Conservation (phyloP, 2,797 vertebrate species). For the Tadarida brasiliensis region DNA sequence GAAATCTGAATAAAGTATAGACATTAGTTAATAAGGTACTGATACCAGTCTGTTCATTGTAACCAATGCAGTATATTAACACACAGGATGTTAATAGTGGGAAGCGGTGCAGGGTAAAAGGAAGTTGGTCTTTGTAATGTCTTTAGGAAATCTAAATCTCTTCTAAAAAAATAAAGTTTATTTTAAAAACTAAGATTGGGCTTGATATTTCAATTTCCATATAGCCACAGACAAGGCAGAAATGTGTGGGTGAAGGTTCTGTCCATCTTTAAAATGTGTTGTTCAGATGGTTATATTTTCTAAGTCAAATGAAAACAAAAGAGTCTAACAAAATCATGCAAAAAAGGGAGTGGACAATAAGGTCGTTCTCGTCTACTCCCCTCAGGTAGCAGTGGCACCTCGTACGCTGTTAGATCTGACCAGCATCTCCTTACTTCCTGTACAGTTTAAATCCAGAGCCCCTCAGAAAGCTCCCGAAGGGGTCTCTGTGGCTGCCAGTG, state of each 20-base stretch:
- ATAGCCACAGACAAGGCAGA: not conserved
- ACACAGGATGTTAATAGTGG: not conserved
- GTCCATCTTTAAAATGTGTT: not conserved
- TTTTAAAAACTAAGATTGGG: slow-evolving; percentile 9
- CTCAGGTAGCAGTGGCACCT: not conserved
- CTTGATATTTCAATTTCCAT: not conserved
- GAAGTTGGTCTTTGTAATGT: not conserved
- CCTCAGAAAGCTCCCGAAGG: not conserved
- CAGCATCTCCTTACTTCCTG: not conserved
- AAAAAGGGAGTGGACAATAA: not conserved
- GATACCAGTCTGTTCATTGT: not conserved
- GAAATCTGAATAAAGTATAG: not conserved
- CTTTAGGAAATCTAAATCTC: not conserved
- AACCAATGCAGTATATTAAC: not conserved
- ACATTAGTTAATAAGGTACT: not conserved
- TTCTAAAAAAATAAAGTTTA: not conserved
- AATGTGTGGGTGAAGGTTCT: not conserved
- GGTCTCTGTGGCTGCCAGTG: not conserved
- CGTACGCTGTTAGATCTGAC: not conserved
- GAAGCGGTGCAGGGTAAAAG: not conserved
- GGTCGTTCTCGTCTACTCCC: not conserved
- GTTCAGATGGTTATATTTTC: not conserved
- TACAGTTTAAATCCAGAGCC: not conserved
- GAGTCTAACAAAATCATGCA: not conserved
- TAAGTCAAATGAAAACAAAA: not conserved